Base-by-base conservation (phyloP, 37 sponge, comb jelly and placozoan species). In the Oopsacas minuta region DNA sequence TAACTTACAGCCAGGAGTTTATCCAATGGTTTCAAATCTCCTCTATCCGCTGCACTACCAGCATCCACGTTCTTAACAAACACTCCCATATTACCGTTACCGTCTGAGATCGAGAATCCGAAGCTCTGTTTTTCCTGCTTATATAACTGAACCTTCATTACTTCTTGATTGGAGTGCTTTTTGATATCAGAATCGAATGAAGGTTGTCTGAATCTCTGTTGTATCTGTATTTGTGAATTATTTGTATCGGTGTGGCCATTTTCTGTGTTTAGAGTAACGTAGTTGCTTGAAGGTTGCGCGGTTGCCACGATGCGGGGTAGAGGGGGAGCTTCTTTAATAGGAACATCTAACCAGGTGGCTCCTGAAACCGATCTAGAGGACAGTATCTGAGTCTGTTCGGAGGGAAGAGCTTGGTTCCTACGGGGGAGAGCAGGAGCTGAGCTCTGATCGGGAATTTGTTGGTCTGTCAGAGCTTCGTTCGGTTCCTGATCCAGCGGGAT, bases 51-150 rank as follows among this genome's bases (percentile, higher is more conserved):
- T 3, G 28, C 75, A 61, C 75, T 61, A 5, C 75, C 75, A 7
- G 75, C 22, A 12, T 61, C 75, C 75, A 61, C 75, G 30, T 61
- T 61, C 75, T 61, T 61, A n/a, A 61, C 75, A n/a, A 61, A 61
- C 75, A 61, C 75, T 25, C 75, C 75, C 75, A 61, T 7, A 34
- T 61, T 61, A 3, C 20, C 75, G 7, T 10, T 10, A 34, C 30
- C 75, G 22, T 61, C 75, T 3, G 75, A 61, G 7, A 61, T 61
- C 3, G 75, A 61, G 75, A 61, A 61, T 3, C 75, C 75, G 75
- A 25, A 61, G 75, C 75, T 61, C 75, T 61, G 75, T n/a, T 61
- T 61, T 10, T 5, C 75, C 22, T 32, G 22, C 22, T 61, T 61
- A 3, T 61, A 34, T 5, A 61, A n/a, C 22, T 61, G 7, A 61